Percentiles rank a stretch among this genome's conserved stretches.
Conservation (phyloP, 2,797 vertebrate species). For the Argentina silus region DNA sequence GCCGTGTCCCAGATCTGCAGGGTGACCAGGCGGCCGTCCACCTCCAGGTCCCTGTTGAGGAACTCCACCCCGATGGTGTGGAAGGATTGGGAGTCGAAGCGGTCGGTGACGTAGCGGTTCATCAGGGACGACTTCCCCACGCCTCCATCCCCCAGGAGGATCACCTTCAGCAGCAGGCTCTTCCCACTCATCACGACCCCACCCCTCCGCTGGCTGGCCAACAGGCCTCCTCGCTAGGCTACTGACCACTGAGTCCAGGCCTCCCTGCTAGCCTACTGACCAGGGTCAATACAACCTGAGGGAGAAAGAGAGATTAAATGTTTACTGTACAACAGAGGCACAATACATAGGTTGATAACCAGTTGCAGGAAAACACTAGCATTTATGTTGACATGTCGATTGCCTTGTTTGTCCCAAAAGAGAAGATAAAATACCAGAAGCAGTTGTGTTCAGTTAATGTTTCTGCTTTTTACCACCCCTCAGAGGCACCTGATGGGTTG, state of each 20-base stretch:
- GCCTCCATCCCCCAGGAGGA: conserved; percentile 96
- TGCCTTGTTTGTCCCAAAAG: too few relatives aligned
- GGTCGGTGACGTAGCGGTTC: conserved; percentile 98
- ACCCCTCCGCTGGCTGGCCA: background rate
- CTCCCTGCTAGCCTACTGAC: background rate
- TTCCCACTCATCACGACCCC: conserved; percentile 89
- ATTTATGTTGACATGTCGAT: too few relatives aligned
- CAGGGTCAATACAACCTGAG: conserved; percentile 2
- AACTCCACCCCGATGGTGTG: conserved; percentile 99
- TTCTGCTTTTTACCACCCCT: background rate
- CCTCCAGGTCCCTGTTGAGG: conserved; percentile 95
- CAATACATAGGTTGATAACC: background rate
- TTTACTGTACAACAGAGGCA: too few relatives aligned
- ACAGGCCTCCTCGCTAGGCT: background rate
- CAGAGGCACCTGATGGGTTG: conserved; percentile 40
- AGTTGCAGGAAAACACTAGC: background rate
- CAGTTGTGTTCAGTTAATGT: too few relatives aligned
- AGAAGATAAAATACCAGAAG: too few relatives aligned
- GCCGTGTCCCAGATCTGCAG: conserved; percentile 99
- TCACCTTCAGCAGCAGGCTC: conserved; percentile 94
- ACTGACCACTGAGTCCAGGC: background rate
- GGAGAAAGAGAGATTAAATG: background rate
- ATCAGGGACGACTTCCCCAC: conserved; percentile 98
- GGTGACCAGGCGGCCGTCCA: conserved; percentile 93
- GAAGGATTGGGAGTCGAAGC: conserved; percentile 97